Evolutionary conservation across 1,140 invertebrate genomes (phyloP).

Genomic region (Adoxophyes honmai): DNA sequence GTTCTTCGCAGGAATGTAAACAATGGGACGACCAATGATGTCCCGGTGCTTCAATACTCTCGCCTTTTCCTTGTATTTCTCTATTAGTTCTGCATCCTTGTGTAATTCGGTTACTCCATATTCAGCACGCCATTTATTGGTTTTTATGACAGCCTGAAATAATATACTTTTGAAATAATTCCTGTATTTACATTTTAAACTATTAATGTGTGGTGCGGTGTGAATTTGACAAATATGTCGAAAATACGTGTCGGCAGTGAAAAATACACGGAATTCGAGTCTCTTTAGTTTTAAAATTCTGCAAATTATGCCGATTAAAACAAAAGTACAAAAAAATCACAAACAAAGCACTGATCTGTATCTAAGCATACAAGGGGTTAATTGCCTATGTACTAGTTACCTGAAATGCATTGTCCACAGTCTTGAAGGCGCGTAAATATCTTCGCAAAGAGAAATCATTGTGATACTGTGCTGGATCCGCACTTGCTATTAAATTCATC

Average conservation of each 20-base stretch:
- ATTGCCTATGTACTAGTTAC: constrained; percentile 49
- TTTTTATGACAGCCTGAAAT: constrained; percentile 84
- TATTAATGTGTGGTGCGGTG: too few relatives aligned
- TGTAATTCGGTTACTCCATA: constrained; percentile 81
- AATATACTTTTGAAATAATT: background rate
- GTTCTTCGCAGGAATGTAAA: constrained; percentile 87
- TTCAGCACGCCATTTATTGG: constrained; percentile 86
- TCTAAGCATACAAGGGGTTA: too few relatives aligned
- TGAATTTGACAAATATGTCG: too few relatives aligned
- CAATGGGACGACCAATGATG: constrained; percentile 83
- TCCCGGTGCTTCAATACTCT: constrained; percentile 83
- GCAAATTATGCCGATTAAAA: too few relatives aligned
- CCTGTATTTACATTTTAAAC: too few relatives aligned
- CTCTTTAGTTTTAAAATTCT: too few relatives aligned
- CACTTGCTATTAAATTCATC: constrained; percentile 83
- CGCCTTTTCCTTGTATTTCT: constrained; percentile 81
- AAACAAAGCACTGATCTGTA: too few relatives aligned
- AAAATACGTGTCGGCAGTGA: too few relatives aligned
- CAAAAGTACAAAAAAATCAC: too few relatives aligned
- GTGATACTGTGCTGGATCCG: constrained; percentile 83
- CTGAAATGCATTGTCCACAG: constrained; percentile 84
- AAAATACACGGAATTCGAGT: too few relatives aligned
- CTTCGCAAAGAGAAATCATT: constrained; percentile 84
- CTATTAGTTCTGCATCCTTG: constrained; percentile 79
- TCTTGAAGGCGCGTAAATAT: constrained; percentile 84